These are phyloP conservation scores for Ctenochaetus hawaiiensis DNA, from an alignment of 2,797 vertebrate species.

Conservation along the genomic window DNA sequence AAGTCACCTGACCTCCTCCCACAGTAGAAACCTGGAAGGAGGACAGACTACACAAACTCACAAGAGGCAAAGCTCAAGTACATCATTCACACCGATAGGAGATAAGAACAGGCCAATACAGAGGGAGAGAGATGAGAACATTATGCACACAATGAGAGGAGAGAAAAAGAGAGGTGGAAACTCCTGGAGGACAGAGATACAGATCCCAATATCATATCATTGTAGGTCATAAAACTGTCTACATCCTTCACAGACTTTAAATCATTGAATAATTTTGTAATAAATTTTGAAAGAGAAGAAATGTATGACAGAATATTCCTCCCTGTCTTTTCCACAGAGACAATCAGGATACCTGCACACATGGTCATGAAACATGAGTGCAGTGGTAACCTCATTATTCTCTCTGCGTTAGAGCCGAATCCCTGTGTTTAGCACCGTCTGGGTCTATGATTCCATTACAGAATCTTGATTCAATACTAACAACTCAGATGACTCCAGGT, in stretches of 20 bases:
- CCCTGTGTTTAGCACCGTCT: constrained; percentile 47
- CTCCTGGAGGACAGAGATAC: neutral
- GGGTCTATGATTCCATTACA: constrained; percentile 74
- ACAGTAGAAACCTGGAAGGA: too few relatives aligned
- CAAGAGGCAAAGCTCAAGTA: neutral
- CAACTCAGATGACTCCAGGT: constrained; percentile 64
- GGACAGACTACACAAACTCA: neutral
- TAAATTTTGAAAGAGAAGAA: neutral
- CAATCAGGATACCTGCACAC: constrained; percentile 6
- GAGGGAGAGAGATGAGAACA: neutral
- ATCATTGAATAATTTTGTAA: neutral
- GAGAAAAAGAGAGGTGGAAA: neutral
- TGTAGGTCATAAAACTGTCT: neutral
- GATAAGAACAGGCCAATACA: neutral
- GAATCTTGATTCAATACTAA: constrained; percentile 70
- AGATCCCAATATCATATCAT: neutral
- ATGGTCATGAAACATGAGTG: constrained; percentile 29
- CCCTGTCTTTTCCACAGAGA: constrained; percentile 8
- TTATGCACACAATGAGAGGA: neutral
- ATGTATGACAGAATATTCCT: neutral
- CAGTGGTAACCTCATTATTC: constrained; percentile 57
- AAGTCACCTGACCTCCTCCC: too few relatives aligned
- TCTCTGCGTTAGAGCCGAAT: constrained; percentile 45
- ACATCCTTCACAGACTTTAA: neutral
- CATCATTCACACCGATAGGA: neutral